Base-by-base conservation (phyloP, 2,113 vertebrate species). In the Hypomesus transpacificus region DNA sequence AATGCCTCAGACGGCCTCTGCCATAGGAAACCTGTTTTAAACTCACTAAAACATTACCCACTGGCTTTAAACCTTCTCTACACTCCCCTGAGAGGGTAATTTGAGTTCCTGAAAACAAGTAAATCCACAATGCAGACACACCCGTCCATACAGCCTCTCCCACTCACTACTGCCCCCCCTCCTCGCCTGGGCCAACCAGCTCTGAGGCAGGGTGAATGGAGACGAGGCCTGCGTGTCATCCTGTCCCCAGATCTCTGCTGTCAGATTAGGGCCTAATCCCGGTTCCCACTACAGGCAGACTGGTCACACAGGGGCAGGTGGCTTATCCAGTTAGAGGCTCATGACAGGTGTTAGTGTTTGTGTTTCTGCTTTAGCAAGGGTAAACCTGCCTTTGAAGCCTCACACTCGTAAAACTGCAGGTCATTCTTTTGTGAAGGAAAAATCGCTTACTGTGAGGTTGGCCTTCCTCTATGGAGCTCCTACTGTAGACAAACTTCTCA, bases 71-170 rank as follows among this genome's bases (percentile, higher is more conserved):
- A 75, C 78, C 84, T 51, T 70, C 78, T 76, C 22, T 60, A 21
- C 24, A 52, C 66, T 16, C 72, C 57, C 46, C 16, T 57, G 0
- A 34, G 66, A 70, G 39, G 31, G 72, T 77, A 83, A 80, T 66
- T 70, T 79, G 74, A 83, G 67, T 75, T 77, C 72, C 69, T 76
- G 85, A 85, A 86, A 90, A 87, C 85, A 78, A 87, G 89, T 89
- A 82, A 39, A 9, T 58, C 68, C 68, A 70, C 57, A 50, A 61
- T n/a, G 53, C 54, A 62, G 14, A 28, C 51, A 66, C 60, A 60
- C 69, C 84, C 76, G 3, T 84, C 83, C 70, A 77, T 84, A 86
- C 81, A 74, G n/a, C 24, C 4, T 3, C 52, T 60, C 70, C 67
- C 64, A 56, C 52, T 51, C 66, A 6, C 13, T 7, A 3, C 18